phyloP scores from a whole-genome alignment of 1,140 invertebrate species.

The Trinorchestia longiramus region DNA sequence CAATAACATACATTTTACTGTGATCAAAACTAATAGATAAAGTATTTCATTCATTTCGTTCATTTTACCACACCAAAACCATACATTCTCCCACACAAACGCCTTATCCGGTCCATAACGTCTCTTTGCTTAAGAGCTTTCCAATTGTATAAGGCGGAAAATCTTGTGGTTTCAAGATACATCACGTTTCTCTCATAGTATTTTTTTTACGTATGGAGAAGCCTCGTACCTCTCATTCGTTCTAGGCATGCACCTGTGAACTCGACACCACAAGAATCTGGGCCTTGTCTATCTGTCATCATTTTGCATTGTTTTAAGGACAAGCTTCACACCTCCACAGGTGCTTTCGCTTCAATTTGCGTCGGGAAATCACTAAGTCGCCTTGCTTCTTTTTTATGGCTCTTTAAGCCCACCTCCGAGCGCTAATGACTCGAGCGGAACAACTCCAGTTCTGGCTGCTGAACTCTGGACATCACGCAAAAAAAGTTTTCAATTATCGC shows the following conservation, averaged over 20 bases:
- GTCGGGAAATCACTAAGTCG: background rate
- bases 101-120: background rate
- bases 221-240: background rate
- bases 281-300: background rate
- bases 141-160: background rate
- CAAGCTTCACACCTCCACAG: constrained; percentile 31
- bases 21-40: no score
- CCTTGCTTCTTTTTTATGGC: background rate
- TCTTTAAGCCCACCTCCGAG: background rate
- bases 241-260: background rate
- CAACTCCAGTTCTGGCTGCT: no score
- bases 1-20: no score
- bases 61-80: no score
- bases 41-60: no score
- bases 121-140: background rate
- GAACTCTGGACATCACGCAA: no score
- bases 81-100: no score
- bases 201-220: background rate
- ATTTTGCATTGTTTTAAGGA: background rate
- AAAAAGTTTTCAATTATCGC: no score
- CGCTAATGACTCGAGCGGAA: no score
- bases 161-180: background rate
- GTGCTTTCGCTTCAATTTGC: constrained; percentile 19
- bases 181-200: background rate
- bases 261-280: background rate